Evolutionary conservation across 2,888 invertebrate species (phyloP), one percentile per base, ranked within the genome.

Genomic region (Meteorus cinctellus): DNA sequence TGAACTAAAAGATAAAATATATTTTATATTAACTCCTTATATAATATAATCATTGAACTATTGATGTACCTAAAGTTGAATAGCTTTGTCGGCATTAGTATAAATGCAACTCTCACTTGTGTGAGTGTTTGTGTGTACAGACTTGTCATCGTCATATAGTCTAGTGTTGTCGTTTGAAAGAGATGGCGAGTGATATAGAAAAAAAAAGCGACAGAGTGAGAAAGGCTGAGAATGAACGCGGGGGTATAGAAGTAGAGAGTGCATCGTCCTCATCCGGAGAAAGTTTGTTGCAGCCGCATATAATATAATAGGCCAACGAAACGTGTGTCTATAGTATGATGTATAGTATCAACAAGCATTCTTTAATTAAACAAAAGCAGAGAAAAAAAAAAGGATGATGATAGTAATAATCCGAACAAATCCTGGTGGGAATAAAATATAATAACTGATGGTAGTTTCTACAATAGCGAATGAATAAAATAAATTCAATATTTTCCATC

Each of bases 241-340:
- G 68, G 72, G 76, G 62, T 45, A 51, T 73, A 78, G 81, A 81
- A 81, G 82, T 80, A 81, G 81, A 82, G 88, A 84, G 88, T 88
- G 88, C 89, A 89, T 89, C 88, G 89, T 89, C 88, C 89, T 87
- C 89, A 79, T 62, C 51, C 82, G 86, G 88, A 87, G 88, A 89
- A 89, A 88, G 89, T 88, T 84, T 80, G 83, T 84, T 84, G 85
- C 85, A 82, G 83, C 82, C 81, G 81, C 82, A 82, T 82, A 24
- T 55, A 55, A 55, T 55, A 55, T 55, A 83, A 86, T 86, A 76
- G 67, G 24, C 71, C n/a, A 31, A 67, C 72, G 48, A 70, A 67
- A 63, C 65, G 34, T 66, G 62, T 72, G 72, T 72, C 72, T 76
- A 72, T 55, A 55, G 6, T 19, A 4, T 19, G 55, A 55, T 55